These are phyloP conservation scores for Sceloporus undulatus DNA, from an alignment of 2,113 vertebrate genomes.

Conservation along the genomic window DNA sequence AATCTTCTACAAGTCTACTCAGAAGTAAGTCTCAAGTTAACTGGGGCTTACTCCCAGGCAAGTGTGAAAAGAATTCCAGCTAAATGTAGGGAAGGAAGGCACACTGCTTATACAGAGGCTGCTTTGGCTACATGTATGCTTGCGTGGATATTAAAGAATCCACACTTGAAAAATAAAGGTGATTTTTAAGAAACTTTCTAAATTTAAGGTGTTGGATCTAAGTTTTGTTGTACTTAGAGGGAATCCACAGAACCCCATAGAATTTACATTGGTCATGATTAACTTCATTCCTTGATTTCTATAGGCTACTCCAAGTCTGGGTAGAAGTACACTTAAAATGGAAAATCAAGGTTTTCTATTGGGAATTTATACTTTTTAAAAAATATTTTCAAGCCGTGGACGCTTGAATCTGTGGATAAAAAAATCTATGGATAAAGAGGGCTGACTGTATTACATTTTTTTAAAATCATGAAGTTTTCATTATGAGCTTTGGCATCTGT, in stretches of 20 bases:
- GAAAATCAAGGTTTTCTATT: no score
- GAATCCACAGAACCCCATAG: not conserved
- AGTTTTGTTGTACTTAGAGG: not conserved
- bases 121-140: not conserved
- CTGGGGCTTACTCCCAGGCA: not conserved
- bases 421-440: no score
- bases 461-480: not conserved
- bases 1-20: not conserved
- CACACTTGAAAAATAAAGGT: not conserved
- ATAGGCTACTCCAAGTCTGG: not conserved
- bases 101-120: not conserved
- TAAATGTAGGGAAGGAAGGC: not conserved
- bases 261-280: not conserved
- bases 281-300: not conserved
- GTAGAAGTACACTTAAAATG: not conserved
- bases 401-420: no score
- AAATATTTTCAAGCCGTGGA: no score
- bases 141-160: not conserved
- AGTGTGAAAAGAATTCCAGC: not conserved
- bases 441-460: not conserved
- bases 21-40: not conserved
- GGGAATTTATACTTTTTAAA: no score
- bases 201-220: not conserved
- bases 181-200: not conserved
- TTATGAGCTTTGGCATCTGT: not conserved